phyloP scores from a whole-genome alignment of 1,140 invertebrate genomes.

The Belonocnema kinseyi region DNA sequence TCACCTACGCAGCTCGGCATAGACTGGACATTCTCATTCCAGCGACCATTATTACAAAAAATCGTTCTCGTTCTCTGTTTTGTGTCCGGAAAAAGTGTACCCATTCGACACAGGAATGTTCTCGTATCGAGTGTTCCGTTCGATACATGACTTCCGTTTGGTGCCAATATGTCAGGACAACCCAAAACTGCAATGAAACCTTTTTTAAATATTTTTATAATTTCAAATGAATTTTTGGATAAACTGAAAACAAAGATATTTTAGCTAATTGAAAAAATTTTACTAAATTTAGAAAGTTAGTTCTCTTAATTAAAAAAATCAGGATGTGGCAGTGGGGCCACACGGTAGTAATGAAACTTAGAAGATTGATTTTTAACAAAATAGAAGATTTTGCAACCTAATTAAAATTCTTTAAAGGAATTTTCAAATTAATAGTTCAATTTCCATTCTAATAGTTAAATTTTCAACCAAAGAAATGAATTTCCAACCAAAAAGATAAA shows the following conservation, averaged over 20 bases:
- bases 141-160: slow-evolving; percentile 66
- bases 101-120: slow-evolving; percentile 65
- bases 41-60: slow-evolving; percentile 64
- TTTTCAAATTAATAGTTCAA: too few relatives aligned
- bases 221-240: background rate
- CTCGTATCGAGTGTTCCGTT: slow-evolving; percentile 65
- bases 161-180: slow-evolving; percentile 63
- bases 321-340: too few relatives aligned
- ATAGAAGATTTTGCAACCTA: too few relatives aligned
- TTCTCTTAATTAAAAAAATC: too few relatives aligned
- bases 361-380: too few relatives aligned
- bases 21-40: slow-evolving; percentile 64
- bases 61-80: slow-evolving; percentile 62
- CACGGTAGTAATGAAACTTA: too few relatives aligned
- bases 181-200: slow-evolving; percentile 60
- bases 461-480: too few relatives aligned
- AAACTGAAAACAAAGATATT: background rate
- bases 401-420: too few relatives aligned
- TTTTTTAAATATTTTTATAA: slow-evolving; percentile 30
- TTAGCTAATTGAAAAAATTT: too few relatives aligned
- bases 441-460: too few relatives aligned
- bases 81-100: slow-evolving; percentile 68
- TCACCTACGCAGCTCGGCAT: slow-evolving; percentile 67
- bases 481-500: too few relatives aligned
- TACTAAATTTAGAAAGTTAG: too few relatives aligned